Conservation (phyloP, 2,888 invertebrate genomes). For the Acanthosepion esculentum region DNA sequence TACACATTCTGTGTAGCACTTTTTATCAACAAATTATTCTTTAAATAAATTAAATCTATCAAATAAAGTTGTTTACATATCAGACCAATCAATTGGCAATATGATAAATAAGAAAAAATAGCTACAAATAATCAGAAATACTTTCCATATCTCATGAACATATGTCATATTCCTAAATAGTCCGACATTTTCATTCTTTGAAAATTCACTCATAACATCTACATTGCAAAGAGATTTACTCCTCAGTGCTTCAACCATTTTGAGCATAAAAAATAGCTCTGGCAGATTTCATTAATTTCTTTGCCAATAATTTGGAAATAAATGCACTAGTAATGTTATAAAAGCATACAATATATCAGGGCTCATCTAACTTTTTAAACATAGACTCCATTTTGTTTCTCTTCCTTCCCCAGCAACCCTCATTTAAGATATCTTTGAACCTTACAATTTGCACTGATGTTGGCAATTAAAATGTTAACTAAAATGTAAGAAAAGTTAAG, state of each 20-base stretch:
- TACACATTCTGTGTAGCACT: background rate
- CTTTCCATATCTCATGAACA: background rate
- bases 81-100: background rate
- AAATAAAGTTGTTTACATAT: background rate
- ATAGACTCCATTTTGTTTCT: no score
- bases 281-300: no score
- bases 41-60: background rate
- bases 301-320: no score
- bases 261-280: no score
- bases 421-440: no score
- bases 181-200: background rate
- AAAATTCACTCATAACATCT: background rate
- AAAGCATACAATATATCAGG: no score
- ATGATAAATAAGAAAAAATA: background rate
- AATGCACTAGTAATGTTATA: no score
- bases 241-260: background rate
- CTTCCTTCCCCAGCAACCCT: no score
- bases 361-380: no score
- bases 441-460: no score
- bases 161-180: background rate
- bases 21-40: background rate
- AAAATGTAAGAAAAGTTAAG: no score
- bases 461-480: no score
- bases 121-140: background rate
- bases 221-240: background rate